Percentiles rank a stretch among this genome's conserved stretches.
These are phyloP conservation scores for Drosophila hydei DNA, from an alignment of 1,140 invertebrate genomes.

Conservation along the genomic window DNA sequence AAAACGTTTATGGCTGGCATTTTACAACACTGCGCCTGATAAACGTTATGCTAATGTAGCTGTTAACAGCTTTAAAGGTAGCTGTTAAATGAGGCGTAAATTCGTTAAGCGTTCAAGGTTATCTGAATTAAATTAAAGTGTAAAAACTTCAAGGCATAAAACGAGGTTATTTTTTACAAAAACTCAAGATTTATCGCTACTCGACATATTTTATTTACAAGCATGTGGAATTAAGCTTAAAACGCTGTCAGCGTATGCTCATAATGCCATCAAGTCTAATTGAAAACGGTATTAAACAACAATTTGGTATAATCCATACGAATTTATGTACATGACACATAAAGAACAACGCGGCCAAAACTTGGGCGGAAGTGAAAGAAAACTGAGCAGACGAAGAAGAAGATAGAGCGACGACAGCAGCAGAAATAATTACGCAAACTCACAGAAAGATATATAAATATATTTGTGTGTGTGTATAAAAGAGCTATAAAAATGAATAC, in stretches of 20 bases:
- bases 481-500: constrained; percentile 60
- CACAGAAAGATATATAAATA: constrained; percentile 1
- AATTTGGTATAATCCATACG: constrained; percentile 60
- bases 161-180: background rate
- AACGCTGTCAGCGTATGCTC: constrained; percentile 9
- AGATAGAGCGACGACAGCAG: constrained; percentile 13
- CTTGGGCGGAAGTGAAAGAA: constrained; percentile 37
- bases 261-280: constrained; percentile 41
- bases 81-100: background rate
- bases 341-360: constrained; percentile 23
- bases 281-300: constrained; percentile 78
- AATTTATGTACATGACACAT: constrained; percentile 58
- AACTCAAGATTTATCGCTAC: too few species aligned
- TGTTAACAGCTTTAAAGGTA: background rate
- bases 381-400: background rate
- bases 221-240: background rate
- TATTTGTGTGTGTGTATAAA: background rate
- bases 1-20: constrained; percentile 3
- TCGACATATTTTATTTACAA: background rate
- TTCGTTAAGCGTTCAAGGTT: too few species aligned
- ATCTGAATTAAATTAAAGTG: too few species aligned
- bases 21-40: constrained; percentile 1
- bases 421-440: constrained; percentile 38
- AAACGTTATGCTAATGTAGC: background rate
- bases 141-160: too few species aligned